A percentile compares a stretch with the other conserved stretches of the same genome.
Conservation (phyloP, 2,113 vertebrate genomes). For the Reinhardtius hippoglossoides region DNA sequence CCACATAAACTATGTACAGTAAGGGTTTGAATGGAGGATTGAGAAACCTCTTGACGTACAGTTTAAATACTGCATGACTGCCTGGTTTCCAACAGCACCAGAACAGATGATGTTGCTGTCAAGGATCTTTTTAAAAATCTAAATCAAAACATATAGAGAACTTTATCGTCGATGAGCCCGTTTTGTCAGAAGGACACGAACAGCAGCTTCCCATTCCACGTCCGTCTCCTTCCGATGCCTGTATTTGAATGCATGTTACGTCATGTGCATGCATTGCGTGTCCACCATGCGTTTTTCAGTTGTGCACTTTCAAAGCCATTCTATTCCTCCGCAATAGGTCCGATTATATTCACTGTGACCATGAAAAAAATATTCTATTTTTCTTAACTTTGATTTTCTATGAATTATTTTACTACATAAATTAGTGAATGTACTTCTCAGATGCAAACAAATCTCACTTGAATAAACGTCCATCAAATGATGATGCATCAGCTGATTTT, state of each 20-base stretch:
- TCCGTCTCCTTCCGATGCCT: constrained; percentile 36
- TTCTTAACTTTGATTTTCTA: constrained; percentile 78
- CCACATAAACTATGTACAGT: constrained; percentile 70
- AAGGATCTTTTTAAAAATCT: not conserved
- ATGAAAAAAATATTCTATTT: constrained; percentile 74
- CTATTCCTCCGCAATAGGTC: constrained; percentile 78
- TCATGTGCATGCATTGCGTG: constrained; percentile 56
- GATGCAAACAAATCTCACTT: constrained; percentile 73
- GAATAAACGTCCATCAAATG: constrained; percentile 53
- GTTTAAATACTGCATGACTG: constrained; percentile 59
- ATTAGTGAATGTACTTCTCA: constrained; percentile 69
- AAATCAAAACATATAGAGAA: constrained; percentile 6
- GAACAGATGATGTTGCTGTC: constrained; percentile 15
- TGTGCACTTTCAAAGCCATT: constrained; percentile 71
- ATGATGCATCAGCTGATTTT: constrained; percentile 28
- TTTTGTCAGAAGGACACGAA: constrained; percentile 11
- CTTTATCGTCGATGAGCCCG: constrained; percentile 13
- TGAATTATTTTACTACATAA: constrained; percentile 80
- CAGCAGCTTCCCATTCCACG: constrained; percentile 34
- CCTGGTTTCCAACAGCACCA: constrained; percentile 37
- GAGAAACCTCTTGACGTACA: constrained; percentile 5
- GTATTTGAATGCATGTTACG: constrained; percentile 54
- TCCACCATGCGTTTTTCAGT: constrained; percentile 48
- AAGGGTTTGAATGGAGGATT: constrained; percentile 36
- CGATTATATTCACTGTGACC: constrained; percentile 78